phyloP scores from a whole-genome alignment of 2,888 invertebrate genomes.

The Tetragnatha montana region DNA sequence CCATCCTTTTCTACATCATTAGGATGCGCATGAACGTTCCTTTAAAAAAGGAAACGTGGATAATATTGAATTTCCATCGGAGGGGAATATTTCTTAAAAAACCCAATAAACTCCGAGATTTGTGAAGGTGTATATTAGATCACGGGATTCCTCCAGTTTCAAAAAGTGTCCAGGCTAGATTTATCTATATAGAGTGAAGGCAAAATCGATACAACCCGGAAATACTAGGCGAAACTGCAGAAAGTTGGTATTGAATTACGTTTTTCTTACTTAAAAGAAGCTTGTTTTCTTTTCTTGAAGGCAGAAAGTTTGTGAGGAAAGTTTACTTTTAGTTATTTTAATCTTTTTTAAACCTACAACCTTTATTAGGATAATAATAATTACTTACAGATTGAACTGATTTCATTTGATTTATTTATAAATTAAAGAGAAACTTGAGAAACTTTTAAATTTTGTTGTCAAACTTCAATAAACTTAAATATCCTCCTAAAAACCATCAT shows the following conservation, averaged over 20 bases:
- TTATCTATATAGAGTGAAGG: constrained; percentile 12
- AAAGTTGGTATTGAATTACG: constrained; percentile 31
- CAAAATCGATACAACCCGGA: constrained; percentile 26
- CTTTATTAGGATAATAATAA: no score
- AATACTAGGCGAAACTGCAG: constrained; percentile 10
- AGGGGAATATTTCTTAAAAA: neutral
- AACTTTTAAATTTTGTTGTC: no score
- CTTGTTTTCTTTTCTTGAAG: neutral
- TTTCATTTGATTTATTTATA: no score
- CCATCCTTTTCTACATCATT: neutral
- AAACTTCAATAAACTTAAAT: no score
- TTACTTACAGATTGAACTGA: no score
- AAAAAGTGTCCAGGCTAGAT: neutral
- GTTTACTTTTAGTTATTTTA: no score
- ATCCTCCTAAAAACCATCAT: no score
- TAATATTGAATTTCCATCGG: neutral
- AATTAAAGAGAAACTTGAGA: no score
- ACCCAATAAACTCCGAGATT: neutral
- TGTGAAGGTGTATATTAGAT: constrained; percentile 38
- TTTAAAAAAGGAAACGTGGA: neutral
- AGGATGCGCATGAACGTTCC: neutral
- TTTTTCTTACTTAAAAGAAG: constrained; percentile 25
- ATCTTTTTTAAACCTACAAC: no score
- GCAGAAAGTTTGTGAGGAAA: no score
- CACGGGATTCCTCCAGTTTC: neutral